phyloP scores from a whole-genome alignment of 2,113 vertebrate species.

The Empidonax alnorum region DNA sequence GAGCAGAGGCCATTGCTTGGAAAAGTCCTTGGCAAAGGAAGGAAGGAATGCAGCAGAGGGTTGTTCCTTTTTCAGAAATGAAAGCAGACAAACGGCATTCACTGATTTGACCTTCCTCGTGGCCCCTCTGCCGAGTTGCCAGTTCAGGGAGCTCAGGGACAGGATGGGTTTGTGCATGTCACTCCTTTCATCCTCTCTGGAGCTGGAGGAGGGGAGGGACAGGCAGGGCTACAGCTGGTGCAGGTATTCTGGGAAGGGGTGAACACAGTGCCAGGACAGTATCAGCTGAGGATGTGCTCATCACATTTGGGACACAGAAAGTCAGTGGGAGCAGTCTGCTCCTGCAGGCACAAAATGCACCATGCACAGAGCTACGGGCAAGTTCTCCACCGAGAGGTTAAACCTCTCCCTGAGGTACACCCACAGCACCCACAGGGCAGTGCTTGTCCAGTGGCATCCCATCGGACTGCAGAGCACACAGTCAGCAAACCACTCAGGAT shows the following conservation, averaged over 20 bases:
- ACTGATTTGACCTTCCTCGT: background rate
- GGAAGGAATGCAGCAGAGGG: background rate
- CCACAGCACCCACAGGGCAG: background rate
- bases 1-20: slow-evolving; percentile 26
- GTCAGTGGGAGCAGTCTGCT: background rate
- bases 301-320: background rate
- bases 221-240: background rate
- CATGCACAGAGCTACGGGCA: background rate
- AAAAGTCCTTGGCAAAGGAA: background rate
- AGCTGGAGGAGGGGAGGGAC: background rate
- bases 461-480: background rate
- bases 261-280: background rate
- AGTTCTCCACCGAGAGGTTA: background rate
- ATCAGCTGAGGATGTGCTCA: background rate
- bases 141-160: background rate
- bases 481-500: background rate
- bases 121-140: background rate
- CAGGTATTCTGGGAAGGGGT: background rate
- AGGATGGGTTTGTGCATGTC: background rate
- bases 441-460: background rate
- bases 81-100: background rate
- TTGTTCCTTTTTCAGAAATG: background rate
- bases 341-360: background rate
- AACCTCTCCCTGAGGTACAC: background rate
- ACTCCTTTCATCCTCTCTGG: background rate